A percentile compares a stretch with the other conserved stretches of the same genome.
Conservation (phyloP, 2,797 vertebrate species). For the Gymnocypris eckloni region DNA sequence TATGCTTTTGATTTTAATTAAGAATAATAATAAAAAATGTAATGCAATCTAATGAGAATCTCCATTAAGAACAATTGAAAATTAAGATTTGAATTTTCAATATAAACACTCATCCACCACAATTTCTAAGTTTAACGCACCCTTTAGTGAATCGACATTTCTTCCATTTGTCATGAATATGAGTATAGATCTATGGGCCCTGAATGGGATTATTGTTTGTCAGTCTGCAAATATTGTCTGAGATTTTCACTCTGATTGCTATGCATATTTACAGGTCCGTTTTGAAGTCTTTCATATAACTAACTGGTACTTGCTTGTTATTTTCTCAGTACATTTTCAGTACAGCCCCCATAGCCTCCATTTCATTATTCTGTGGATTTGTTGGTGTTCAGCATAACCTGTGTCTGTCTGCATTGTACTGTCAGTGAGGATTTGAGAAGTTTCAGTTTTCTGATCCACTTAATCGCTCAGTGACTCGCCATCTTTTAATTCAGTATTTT, state of each 20-base stretch:
- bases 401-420: slow-evolving; percentile 12
- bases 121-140: neutral
- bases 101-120: no score
- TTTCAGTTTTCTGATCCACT: slow-evolving; percentile 27
- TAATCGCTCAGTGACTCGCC: neutral
- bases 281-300: slow-evolving; percentile 46
- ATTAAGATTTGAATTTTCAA: neutral
- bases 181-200: neutral
- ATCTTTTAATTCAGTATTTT: neutral
- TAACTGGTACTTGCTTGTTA: slow-evolving; percentile 33
- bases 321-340: slow-evolving; percentile 12
- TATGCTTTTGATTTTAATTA: no score
- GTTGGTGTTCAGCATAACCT: slow-evolving; percentile 11
- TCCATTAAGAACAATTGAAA: no score
- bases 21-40: neutral
- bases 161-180: neutral
- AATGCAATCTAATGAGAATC: neutral
- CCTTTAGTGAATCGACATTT: neutral
- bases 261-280: slow-evolving; percentile 25
- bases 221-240: slow-evolving; percentile 10
- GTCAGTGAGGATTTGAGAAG: slow-evolving; percentile 43
- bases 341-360: neutral
- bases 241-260: slow-evolving; percentile 31
- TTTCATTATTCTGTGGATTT: neutral
- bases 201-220: slow-evolving; percentile 27